These are phyloP conservation scores for Dascyllus trimaculatus DNA, from an alignment of 2,113 vertebrate species.

Conservation along the genomic window DNA sequence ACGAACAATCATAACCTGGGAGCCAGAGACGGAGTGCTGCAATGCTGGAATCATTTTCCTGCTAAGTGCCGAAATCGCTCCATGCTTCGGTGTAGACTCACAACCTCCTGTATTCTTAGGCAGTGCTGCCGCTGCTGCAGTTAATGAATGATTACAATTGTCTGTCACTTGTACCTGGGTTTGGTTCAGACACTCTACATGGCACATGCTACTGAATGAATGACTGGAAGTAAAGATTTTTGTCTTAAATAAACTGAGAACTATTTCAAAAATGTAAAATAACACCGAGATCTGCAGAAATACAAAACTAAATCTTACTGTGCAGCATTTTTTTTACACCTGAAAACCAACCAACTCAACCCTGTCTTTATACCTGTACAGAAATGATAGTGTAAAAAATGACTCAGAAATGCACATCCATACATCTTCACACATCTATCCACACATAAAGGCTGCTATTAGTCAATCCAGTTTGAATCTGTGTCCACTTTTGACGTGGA, in stretches of 20 bases:
- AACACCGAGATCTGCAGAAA: not conserved
- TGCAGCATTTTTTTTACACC: not conserved
- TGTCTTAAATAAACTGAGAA: not conserved
- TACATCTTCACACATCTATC: not conserved
- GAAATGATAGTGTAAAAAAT: not conserved
- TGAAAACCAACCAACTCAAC: not conserved
- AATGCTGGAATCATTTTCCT: conserved; percentile 27
- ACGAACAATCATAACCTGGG: conserved; percentile 56
- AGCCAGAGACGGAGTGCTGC: conserved; percentile 28
- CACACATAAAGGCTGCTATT: too few species aligned
- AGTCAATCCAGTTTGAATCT: too few species aligned
- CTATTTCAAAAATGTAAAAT: not conserved
- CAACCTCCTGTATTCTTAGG: not conserved
- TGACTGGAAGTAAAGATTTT: not conserved
- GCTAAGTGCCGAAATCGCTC: conserved; percentile 3
- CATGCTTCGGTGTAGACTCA: conserved; percentile 1
- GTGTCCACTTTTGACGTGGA: too few species aligned
- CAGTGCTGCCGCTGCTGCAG: not conserved
- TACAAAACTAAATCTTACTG: not conserved
- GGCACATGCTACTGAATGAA: not conserved
- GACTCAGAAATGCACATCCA: not conserved
- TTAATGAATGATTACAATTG: conserved; percentile 56
- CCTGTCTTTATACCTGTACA: not conserved
- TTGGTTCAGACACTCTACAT: not conserved
- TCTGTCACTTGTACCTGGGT: conserved; percentile 7